Evolutionary conservation across 2,888 invertebrate species (phyloP).

Genomic region (Axea sp.): DNA sequence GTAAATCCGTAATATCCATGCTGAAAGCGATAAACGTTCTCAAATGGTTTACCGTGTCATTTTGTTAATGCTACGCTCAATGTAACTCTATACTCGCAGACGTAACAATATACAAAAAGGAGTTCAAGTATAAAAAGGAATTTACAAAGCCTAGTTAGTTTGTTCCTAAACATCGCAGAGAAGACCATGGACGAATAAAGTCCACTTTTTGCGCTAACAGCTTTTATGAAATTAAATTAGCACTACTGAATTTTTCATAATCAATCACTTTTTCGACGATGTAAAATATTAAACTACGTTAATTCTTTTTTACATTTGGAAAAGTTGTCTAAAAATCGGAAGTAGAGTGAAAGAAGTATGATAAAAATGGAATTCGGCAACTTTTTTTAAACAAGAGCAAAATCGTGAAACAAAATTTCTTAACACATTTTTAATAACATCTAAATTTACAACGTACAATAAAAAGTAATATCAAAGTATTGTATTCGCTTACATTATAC

Average conservation of each 20-base stretch:
- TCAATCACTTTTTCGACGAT: no score
- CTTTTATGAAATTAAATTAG: background rate
- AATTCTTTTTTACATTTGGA: no score
- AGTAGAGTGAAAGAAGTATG: no score
- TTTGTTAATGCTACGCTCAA: background rate
- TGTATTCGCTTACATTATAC: no score
- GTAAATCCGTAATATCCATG: background rate
- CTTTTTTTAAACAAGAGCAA: no score
- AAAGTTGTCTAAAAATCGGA: no score
- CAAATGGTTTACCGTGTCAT: constrained; percentile 5
- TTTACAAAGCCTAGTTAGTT: constrained; percentile 20
- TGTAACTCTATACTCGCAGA: constrained; percentile 7
- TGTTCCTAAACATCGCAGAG: background rate
- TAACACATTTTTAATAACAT: background rate
- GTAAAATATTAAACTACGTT: no score
- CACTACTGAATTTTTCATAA: background rate
- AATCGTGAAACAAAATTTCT: no score
- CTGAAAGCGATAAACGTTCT: constrained; percentile 18
- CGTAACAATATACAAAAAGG: constrained; percentile 7
- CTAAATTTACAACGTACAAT: no score
- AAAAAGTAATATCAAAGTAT: no score
- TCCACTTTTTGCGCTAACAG: no score
- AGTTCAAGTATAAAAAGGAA: constrained; percentile 17
- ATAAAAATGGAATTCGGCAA: constrained; percentile 31
- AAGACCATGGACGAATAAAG: background rate